Evolutionary conservation across 1,140 invertebrate genomes (phyloP), one percentile per base, ranked within the genome.

Genomic region (Ditylenchus dipsaci): DNA sequence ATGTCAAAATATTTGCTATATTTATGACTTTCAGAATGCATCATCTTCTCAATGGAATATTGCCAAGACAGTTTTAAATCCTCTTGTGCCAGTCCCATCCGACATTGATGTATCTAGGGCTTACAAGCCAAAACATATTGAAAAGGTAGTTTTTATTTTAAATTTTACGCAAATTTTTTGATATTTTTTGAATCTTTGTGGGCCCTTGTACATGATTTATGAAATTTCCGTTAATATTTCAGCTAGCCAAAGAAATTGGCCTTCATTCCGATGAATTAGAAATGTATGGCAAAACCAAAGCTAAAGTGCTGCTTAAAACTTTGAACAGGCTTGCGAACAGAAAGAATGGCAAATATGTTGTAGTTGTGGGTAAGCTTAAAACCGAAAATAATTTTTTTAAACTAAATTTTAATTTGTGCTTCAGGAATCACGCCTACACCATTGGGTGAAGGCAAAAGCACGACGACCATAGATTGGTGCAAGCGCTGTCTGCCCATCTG

Each of bases 381-480:
- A n/a, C n/a, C n/a, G n/a, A n/a, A n/a, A n/a, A n/a, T n/a, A n/a
- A n/a, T n/a, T n/a, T n/a, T n/a, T n/a, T n/a, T n/a, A n/a, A n/a
- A n/a, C n/a, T n/a, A n/a, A n/a, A n/a, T n/a, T 13, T 61, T 8
- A 61, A 19, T 19, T 30, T 61, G 67, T 77, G 13, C 60, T 49
- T n/a, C 38, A 83, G 91, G 90, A 17, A 97, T 97, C 11, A 97
- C 93, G 0, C 94, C 95, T 0, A 98, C 95, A 0, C 93, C 94
- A 0, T 85, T 98, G 1, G 95, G 95, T 8, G 95, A 97, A 86
- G 94, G 95, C 1, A 97, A 97, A 86, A 95, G 86, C 82, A 99
- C 96, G 0, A 97, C 95, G 0, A 89, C 91, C 0, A 88, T 99
- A 96, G 96, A 38, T 84, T 98, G 60, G 89, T 89, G 11, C 96